Conservation (phyloP, 2,113 vertebrate species). For the Puffinus mauretanicus region DNA sequence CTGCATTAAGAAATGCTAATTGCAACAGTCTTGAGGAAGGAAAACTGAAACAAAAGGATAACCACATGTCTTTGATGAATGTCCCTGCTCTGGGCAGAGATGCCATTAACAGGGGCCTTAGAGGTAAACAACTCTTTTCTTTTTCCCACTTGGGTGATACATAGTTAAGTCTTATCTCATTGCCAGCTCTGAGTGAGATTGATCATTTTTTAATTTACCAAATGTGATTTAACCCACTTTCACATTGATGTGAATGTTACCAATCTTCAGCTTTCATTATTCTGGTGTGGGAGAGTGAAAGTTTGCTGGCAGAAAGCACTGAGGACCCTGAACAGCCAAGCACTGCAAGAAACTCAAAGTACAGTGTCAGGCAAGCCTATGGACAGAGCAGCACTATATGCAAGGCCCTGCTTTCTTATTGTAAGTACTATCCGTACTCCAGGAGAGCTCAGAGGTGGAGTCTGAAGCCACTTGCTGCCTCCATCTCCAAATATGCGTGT, state of each 20-base stretch:
- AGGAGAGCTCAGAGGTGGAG: neutral
- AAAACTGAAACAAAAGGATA: conserved; percentile 19
- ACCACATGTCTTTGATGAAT: neutral
- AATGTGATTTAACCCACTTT: neutral
- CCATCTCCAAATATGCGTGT: neutral
- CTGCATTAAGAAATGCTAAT: conserved; percentile 49
- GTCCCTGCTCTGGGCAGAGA: neutral
- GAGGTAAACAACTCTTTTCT: neutral
- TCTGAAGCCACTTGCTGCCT: neutral
- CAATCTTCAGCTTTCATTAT: neutral
- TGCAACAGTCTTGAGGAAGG: conserved; percentile 7
- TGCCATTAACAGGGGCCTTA: neutral
- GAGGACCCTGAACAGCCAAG: neutral
- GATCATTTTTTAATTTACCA: conserved; percentile 14
- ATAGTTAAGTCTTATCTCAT: neutral
- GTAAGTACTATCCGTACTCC: neutral
- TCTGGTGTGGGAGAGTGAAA: neutral
- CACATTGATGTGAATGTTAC: neutral
- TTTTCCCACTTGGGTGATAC: neutral
- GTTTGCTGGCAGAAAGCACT: neutral
- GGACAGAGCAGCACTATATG: neutral
- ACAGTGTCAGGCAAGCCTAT: neutral
- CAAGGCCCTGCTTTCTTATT: neutral
- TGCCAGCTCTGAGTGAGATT: neutral
- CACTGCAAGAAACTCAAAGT: neutral